Evolutionary conservation across 2,113 vertebrate species (phyloP).

Genomic region (Ovis aries): ARS-UI_Ramb_v3.0 NC_056065.1:76282001-76282500

Average conservation of each 20-base stretch:
- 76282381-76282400: no score
- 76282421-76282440: not conserved
- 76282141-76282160: not conserved
- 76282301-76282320: not conserved
- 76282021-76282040: not conserved
- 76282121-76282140: not conserved
- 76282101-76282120: not conserved
- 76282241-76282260: not conserved
- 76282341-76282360: not conserved
- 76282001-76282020: not conserved
- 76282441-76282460: not conserved
- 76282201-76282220: not conserved
- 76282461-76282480: slow-evolving; percentile 81
- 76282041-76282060: not conserved
- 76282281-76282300: no score
- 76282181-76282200: not conserved
- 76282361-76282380: no score
- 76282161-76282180: not conserved
- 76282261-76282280: not conserved
- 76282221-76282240: not conserved
- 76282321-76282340: accelerated
- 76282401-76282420: accelerated
- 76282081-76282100: not conserved
- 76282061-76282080: not conserved
- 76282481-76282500: slow-evolving; percentile 94